These are phyloP conservation scores for Pseudolaguvia tuberculata DNA, from an alignment of 2,113 vertebrate species.

Conservation along the genomic window DNA sequence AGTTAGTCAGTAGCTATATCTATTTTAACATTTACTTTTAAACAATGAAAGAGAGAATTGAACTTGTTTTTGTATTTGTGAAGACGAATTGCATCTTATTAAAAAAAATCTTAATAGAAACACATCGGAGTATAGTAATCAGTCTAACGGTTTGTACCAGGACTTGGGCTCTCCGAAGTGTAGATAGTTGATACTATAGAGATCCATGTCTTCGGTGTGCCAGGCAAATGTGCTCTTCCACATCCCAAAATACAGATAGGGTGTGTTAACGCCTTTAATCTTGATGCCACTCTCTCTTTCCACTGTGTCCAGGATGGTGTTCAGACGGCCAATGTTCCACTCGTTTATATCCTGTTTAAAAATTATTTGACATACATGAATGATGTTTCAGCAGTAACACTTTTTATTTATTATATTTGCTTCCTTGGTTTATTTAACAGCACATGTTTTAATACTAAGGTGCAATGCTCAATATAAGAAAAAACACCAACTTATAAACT, in stretches of 20 bases:
- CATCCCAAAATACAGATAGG: slow-evolving; percentile 94
- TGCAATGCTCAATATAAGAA: background rate
- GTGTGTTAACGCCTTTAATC: slow-evolving; percentile 91
- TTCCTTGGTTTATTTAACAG: background rate
- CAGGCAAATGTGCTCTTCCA: slow-evolving; percentile 98
- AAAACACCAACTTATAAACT: background rate
- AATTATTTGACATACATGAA: background rate
- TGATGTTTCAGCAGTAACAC: background rate
- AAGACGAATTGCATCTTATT: background rate
- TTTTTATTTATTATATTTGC: background rate
- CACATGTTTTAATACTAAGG: background rate
- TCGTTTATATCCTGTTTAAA: slow-evolving; percentile 72
- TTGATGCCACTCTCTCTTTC: slow-evolving; percentile 90
- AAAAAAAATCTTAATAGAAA: background rate
- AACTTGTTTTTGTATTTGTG: background rate
- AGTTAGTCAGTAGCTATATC: background rate
- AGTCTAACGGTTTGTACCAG: slow-evolving; percentile 70
- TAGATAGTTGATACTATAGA: slow-evolving; percentile 94
- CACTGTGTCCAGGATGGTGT: slow-evolving; percentile 88
- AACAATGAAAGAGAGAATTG: background rate
- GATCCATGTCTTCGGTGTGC: slow-evolving; percentile 98
- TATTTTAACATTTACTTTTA: no score
- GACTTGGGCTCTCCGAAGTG: slow-evolving; percentile 96
- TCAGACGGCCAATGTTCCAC: slow-evolving; percentile 88
- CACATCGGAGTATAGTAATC: background rate